Evolutionary conservation across 2,888 invertebrate genomes (phyloP).

Genomic region (Chrysopilus asiliformis): DNA sequence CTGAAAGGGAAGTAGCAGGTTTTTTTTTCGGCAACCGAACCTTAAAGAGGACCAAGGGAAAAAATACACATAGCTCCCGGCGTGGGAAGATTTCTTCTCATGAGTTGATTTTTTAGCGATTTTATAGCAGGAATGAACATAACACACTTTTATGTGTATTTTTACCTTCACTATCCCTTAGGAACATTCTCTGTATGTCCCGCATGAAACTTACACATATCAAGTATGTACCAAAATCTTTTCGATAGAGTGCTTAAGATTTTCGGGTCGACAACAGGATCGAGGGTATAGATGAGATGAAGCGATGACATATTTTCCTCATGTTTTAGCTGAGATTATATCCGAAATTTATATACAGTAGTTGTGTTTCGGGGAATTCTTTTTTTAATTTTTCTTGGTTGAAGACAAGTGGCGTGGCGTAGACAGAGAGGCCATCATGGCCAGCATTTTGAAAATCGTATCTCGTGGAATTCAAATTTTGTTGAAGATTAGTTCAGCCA

Average conservation of each 20-base stretch:
- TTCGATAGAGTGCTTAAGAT: too few species aligned
- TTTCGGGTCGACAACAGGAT: too few species aligned
- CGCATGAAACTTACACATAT: too few species aligned
- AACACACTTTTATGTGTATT: too few species aligned
- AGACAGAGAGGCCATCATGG: too few species aligned
- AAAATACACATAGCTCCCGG: constrained; percentile 16
- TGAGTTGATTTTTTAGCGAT: constrained; percentile 1
- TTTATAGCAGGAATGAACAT: constrained; percentile 7
- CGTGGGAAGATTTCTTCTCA: constrained; percentile 34
- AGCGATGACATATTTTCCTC: constrained; percentile 10
- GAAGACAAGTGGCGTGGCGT: too few species aligned
- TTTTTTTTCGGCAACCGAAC: constrained; percentile 4
- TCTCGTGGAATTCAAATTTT: constrained; percentile 4
- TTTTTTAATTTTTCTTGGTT: too few species aligned
- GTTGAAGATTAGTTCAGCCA: constrained; percentile 10
- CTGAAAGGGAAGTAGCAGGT: constrained; percentile 9
- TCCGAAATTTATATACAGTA: too few species aligned
- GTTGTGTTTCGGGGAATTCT: too few species aligned
- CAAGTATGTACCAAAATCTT: constrained; percentile 7
- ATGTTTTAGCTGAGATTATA: constrained; percentile 1
- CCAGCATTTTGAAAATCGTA: too few species aligned
- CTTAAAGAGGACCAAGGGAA: constrained; percentile 3
- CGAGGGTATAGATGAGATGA: constrained; percentile 2
- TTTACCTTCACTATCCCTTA: too few species aligned
- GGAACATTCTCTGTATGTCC: too few species aligned